Percentiles rank a stretch among this genome's conserved stretches.
These are phyloP conservation scores for Tetropium fuscum DNA, from an alignment of 2,888 invertebrate genomes.

Conservation along the genomic window DNA sequence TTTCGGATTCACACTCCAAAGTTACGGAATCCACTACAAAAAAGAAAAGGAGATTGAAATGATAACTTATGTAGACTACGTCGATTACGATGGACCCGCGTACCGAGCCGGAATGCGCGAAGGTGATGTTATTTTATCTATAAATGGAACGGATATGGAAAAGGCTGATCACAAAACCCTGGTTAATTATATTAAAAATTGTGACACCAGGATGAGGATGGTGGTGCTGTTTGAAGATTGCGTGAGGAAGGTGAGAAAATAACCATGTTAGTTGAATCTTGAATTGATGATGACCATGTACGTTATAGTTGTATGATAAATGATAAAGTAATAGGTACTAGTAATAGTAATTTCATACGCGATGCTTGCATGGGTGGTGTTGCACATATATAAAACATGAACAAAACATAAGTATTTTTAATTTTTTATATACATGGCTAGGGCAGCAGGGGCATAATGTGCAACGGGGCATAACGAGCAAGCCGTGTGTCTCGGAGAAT, in stretches of 20 bases:
- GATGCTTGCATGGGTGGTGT: no score
- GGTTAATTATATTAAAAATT: constrained; percentile 91
- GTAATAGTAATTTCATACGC: no score
- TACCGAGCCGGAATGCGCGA: constrained; percentile 94
- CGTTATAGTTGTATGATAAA: no score
- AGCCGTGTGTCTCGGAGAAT: no score
- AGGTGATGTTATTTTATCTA: constrained; percentile 96
- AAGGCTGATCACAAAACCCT: constrained; percentile 93
- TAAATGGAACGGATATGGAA: constrained; percentile 96
- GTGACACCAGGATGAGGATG: constrained; percentile 93
- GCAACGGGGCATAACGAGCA: no score
- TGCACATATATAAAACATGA: no score
- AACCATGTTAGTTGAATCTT: no score
- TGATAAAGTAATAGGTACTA: no score
- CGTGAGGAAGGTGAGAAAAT: constrained; percentile 81
- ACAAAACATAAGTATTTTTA: no score
- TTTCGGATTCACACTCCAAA: constrained; percentile 96
- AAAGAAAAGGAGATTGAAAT: constrained; percentile 95
- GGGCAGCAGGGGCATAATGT: no score
- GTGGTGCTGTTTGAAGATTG: constrained; percentile 97
- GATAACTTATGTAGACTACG: constrained; percentile 97
- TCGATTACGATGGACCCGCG: constrained; percentile 93
- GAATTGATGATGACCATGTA: no score
- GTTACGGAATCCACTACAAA: constrained; percentile 97
- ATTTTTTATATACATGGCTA: no score